phyloP scores from a whole-genome alignment of 37 sponge, comb jelly and placozoan genomes.

The Chondrilla cf. caribensis region DNA sequence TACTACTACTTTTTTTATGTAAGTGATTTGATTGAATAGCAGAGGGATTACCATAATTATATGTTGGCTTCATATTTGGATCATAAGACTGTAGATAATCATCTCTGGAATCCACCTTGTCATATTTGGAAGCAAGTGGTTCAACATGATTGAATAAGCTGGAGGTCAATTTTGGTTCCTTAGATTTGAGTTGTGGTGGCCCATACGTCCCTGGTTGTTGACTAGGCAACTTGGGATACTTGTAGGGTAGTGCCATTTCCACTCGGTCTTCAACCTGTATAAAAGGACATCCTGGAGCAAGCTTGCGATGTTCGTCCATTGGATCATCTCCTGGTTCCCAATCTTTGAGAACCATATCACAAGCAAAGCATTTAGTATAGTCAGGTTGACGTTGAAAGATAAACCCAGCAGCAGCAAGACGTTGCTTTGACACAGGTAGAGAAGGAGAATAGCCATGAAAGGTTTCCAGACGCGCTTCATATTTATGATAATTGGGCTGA shows the following conservation, averaged over 20 bases:
- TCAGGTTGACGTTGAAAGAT: background rate
- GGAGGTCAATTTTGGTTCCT: background rate
- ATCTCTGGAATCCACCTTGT: too few relatives aligned
- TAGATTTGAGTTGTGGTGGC: background rate
- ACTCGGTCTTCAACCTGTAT: background rate
- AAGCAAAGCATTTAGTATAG: constrained; percentile 15
- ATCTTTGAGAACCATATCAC: constrained; percentile 1
- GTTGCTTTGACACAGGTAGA: constrained; percentile 5
- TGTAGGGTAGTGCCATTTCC: background rate
- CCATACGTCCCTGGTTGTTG: too few relatives aligned
- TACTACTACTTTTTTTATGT: too few relatives aligned
- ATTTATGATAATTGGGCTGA: background rate
- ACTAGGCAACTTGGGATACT: too few relatives aligned
- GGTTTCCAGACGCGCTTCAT: background rate
- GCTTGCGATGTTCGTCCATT: constrained; percentile 8
- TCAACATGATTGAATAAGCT: too few relatives aligned
- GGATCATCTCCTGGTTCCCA: constrained; percentile 17
- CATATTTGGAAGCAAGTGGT: too few relatives aligned
- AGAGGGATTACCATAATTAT: too few relatives aligned
- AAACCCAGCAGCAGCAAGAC: constrained; percentile 15
- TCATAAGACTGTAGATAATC: too few relatives aligned
- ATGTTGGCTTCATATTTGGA: too few relatives aligned
- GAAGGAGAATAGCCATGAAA: background rate
- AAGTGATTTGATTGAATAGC: too few relatives aligned
- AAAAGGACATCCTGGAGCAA: constrained; percentile 1